Base-by-base conservation (phyloP, 2,113 vertebrate species). In the Onychostruthus taczanowskii region DNA sequence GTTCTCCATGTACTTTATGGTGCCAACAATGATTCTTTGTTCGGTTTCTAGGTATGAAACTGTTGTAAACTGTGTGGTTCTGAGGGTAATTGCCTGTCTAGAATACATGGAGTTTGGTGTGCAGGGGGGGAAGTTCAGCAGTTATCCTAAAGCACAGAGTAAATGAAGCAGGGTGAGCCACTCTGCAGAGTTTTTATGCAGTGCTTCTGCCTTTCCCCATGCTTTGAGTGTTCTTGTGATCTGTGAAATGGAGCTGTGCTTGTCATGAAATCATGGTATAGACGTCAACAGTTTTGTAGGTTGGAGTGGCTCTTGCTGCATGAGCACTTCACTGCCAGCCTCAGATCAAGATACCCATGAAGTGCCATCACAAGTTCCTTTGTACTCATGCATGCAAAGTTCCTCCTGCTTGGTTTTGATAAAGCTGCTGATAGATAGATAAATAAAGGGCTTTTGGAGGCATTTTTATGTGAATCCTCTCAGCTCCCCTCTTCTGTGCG, bases 201-300 rank as follows among this genome's bases (percentile, higher is more conserved):
- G 30, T 58, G 30, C 26, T 73, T 18, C 44, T 79, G 53, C 24
- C 50, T 90, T 77, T n/a, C 11, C 24, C 73, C 20, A 8, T 56
- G 64, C 53, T 89, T 33, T 5, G 5, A 28, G 22, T 33, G 37
- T 70, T 58, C n/a, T 7, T 82, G 23, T 55, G 73, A 76, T 27
- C 27, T 61, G 37, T 59, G 52, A 58, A 70, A 72, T 5, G 20
- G 37, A 74, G n/a, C 64, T 4, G 2, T 58, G 47, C 33, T 16
- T 49, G 41, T 8, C 37, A 58, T 35, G 24, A 58, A 77, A 53
- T 61, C 0, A 0, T 13, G 50, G 37, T 13, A 27, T 0, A 30
- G 49, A 27, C 50, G 35, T 28, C 44, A 72, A 11, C 23, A 61
- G 30, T 4, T 74, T 56, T 87, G 41, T n/a, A 31, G 47, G 63